Evolutionary conservation across 2,113 vertebrate species (phyloP).

Genomic region (Tachycineta bicolor): DNA sequence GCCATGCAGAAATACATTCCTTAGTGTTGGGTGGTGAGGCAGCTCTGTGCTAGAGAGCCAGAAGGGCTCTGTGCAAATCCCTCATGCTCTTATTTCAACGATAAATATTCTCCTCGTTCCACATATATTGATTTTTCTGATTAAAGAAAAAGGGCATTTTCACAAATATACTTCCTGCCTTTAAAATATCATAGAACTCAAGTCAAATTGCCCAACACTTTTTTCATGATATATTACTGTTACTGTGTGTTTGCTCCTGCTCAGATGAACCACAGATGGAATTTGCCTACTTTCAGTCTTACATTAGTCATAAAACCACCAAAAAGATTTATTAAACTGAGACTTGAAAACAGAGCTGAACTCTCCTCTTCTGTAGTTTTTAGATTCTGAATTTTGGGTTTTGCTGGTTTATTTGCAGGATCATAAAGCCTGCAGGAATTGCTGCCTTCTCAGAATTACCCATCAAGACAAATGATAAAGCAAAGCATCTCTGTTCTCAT

Average conservation of each 20-base stretch:
- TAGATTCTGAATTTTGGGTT: not conserved
- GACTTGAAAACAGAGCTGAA: not conserved
- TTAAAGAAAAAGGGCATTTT: not conserved
- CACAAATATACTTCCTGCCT: not conserved
- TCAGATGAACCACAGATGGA: conserved; percentile 19
- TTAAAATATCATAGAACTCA: not conserved
- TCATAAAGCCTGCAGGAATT: not conserved
- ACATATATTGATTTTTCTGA: not conserved
- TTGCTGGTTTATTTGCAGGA: not conserved
- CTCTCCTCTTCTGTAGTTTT: not conserved
- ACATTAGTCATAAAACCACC: conserved; percentile 37
- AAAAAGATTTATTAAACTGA: conserved; percentile 9
- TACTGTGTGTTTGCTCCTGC: not conserved
- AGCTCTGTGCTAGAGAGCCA: not conserved
- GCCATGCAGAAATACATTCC: not conserved
- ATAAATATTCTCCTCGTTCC: not conserved
- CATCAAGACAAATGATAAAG: not conserved
- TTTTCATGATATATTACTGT: not conserved
- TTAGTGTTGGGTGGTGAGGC: not conserved
- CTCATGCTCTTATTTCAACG: not conserved
- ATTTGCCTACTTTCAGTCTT: conserved; percentile 24
- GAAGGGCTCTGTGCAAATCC: not conserved
- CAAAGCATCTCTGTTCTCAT: not conserved
- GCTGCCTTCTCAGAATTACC: not conserved
- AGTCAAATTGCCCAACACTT: not conserved